Conservation (phyloP, 2,113 vertebrate genomes). For the western clawed frog (Xenopus tropicalis) region UCB_Xtro_10.0 CM004451.2:78999501-79000000, state of each 20-base stretch:
- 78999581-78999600: conserved; percentile 11
- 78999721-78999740: conserved; percentile 30
- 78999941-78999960: too few relatives aligned
- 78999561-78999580: conserved; percentile 15
- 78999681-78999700: conserved; percentile 30
- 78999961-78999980: too few relatives aligned
- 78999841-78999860: too few relatives aligned
- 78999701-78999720: conserved; percentile 34
- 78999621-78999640: conserved; percentile 9
- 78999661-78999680: conserved; percentile 32
- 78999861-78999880: too few relatives aligned
- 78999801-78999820: background rate
- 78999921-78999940: too few relatives aligned
- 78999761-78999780: conserved; percentile 25
- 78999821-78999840: too few relatives aligned
- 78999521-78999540: background rate
- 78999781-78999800: conserved; percentile 5
- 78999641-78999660: conserved; percentile 14
- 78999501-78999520: background rate
- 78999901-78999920: too few relatives aligned
- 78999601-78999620: conserved; percentile 26
- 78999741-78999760: conserved; percentile 33
- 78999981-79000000: too few relatives aligned
- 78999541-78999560: conserved; percentile 21
- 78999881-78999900: too few relatives aligned